phyloP scores from a whole-genome alignment of 2,888 invertebrate genomes.

The Microctonus hyperodae region DNA sequence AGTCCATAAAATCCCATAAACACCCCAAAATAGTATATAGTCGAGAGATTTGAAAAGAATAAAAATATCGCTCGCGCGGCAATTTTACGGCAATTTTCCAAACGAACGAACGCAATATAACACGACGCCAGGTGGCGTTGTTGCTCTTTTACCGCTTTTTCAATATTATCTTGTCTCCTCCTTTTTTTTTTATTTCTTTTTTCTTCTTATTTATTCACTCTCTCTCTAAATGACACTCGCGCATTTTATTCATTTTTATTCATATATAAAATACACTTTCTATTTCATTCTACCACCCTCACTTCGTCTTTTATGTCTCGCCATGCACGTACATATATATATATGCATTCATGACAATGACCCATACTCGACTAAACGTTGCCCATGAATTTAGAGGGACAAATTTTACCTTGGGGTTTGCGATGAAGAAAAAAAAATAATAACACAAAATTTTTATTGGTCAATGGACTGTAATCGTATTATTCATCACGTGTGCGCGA shows the following conservation, averaged over 20 bases:
- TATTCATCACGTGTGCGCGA: slow-evolving; percentile 36
- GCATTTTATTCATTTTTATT: slow-evolving; percentile 1
- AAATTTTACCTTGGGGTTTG: slow-evolving; percentile 38
- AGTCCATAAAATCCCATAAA: slow-evolving; percentile 54
- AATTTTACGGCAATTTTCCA: slow-evolving; percentile 64
- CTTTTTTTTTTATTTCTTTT: slow-evolving; percentile 17
- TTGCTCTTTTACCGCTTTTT: slow-evolving; percentile 33
- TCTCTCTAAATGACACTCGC: slow-evolving; percentile 14
- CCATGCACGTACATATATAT: slow-evolving; percentile 10
- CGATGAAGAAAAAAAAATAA: slow-evolving; percentile 32
- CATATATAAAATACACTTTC: neutral
- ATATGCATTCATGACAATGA: slow-evolving; percentile 17
- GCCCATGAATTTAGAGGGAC: slow-evolving; percentile 30
- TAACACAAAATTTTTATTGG: slow-evolving; percentile 30
- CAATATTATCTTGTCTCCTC: slow-evolving; percentile 13
- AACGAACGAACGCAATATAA: slow-evolving; percentile 46
- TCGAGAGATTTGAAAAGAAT: slow-evolving; percentile 49
- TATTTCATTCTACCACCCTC: slow-evolving; percentile 24
- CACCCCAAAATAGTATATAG: slow-evolving; percentile 39
- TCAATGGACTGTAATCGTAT: slow-evolving; percentile 43
- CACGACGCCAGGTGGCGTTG: slow-evolving; percentile 32
- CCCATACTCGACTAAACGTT: slow-evolving; percentile 36
- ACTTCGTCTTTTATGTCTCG: slow-evolving; percentile 20
- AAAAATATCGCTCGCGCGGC: slow-evolving; percentile 60
- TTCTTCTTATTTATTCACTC: neutral